Percentiles rank a stretch among this genome's conserved stretches.
phyloP scores from a whole-genome alignment of 2,797 vertebrate species.

The Balearica regulorum region DNA sequence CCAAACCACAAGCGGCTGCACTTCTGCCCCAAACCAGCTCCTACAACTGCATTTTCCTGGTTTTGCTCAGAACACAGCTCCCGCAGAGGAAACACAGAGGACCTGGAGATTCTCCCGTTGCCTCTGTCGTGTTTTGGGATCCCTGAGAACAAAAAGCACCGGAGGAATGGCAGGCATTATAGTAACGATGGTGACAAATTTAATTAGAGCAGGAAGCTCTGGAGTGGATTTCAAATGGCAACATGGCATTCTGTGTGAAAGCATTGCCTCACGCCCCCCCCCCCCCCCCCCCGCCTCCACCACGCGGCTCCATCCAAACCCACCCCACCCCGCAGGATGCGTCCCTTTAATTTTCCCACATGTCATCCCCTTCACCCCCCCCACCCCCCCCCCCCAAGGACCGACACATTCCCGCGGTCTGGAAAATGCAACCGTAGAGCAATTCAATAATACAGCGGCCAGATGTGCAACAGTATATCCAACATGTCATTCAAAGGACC shows the following conservation, averaged over 20 bases:
- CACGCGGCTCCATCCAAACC: not conserved
- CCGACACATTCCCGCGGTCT: conserved; percentile 48
- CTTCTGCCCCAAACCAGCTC: not conserved
- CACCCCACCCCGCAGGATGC: not conserved
- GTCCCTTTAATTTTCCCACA: conserved; percentile 49
- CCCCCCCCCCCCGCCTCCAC: not conserved
- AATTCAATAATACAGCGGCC: conserved; percentile 46
- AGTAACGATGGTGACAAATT: conserved; percentile 67
- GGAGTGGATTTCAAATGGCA: conserved; percentile 65
- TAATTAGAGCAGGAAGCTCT: conserved; percentile 68
- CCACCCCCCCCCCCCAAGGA: not conserved
- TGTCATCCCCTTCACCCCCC: not conserved
- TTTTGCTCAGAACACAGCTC: not conserved
- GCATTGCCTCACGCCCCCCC: not conserved
- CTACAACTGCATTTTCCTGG: not conserved
- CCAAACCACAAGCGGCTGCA: not conserved
- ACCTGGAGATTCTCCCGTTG: not conserved
- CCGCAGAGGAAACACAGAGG: not conserved
- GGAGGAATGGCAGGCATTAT: conserved; percentile 62
- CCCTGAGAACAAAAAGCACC: conserved; percentile 49
- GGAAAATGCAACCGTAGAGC: conserved; percentile 48
- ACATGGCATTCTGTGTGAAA: conserved; percentile 55
- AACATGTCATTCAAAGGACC: conserved; percentile 63
- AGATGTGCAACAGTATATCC: conserved; percentile 66
- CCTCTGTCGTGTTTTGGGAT: conserved; percentile 36